Percentiles rank a stretch among this genome's conserved stretches.
phyloP scores from a whole-genome alignment of 2,113 vertebrate genomes.

The human region GRCh38 chr7:87337001-87337500 shows the following conservation, averaged over 20 bases:
- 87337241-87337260: background rate
- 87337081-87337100: background rate
- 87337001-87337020: too few relatives aligned
- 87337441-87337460: background rate
- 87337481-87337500: background rate
- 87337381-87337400: background rate
- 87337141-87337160: background rate
- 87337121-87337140: background rate
- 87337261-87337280: background rate
- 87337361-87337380: background rate
- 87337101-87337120: too few relatives aligned
- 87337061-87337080: too few relatives aligned
- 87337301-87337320: background rate
- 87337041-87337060: too few relatives aligned
- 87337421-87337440: background rate
- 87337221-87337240: background rate
- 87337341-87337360: background rate
- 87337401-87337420: background rate
- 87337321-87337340: background rate
- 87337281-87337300: background rate
- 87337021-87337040: too few relatives aligned
- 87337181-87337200: background rate
- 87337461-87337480: background rate
- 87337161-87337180: background rate
- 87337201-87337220: background rate